Evolutionary conservation across 2,888 invertebrate genomes (phyloP), one percentile per base, ranked within the genome.

Genomic region (Drosophila mulleri): DNA sequence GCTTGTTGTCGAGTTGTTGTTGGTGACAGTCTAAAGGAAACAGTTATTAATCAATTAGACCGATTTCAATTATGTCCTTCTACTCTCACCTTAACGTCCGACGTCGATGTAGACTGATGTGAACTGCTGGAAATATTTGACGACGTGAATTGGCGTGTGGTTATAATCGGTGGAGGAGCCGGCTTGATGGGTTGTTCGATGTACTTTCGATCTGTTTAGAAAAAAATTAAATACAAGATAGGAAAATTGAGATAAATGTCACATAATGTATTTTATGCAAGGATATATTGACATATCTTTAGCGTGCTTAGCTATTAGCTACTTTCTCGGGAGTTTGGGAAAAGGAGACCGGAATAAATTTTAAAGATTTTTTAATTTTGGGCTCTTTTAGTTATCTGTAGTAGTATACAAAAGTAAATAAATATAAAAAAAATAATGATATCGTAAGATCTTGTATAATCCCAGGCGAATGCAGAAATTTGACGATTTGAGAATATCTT

Each of bases 101-200:
- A 80, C 44, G 54, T 52, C 12, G 44, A 23, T 60, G 69, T 50
- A 42, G 41, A 23, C 39, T 72, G 71, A 35, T 75, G 71, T 37
- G 67, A 54, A 67, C 68, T 59, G n/a, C 20, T 69, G 12, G 35
- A 48, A 11, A 50, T 42, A 44, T 80, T 61, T 32, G 73, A 76
- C 16, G 78, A 91, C 85, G 91, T 90, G 87, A 86, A 93, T 88
- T 94, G 91, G 91, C 95, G 94, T 76, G 94, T 94, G 67, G 96
- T 95, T 71, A 96, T 85, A 65, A 93, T 95, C 69, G 96, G 95
- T 61, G 96, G 92, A 39, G 96, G 96, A 63, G 97, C 96, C 39
- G 97, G 96, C 91, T 97, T 93, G 81, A 97, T 93, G 3, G 96
- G 96, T 82, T 96, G 96, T 74, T 98, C 97, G 82, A 97, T 97